Base-by-base conservation (phyloP, 2,113 vertebrate genomes). In the Oreocharis arfaki region DNA sequence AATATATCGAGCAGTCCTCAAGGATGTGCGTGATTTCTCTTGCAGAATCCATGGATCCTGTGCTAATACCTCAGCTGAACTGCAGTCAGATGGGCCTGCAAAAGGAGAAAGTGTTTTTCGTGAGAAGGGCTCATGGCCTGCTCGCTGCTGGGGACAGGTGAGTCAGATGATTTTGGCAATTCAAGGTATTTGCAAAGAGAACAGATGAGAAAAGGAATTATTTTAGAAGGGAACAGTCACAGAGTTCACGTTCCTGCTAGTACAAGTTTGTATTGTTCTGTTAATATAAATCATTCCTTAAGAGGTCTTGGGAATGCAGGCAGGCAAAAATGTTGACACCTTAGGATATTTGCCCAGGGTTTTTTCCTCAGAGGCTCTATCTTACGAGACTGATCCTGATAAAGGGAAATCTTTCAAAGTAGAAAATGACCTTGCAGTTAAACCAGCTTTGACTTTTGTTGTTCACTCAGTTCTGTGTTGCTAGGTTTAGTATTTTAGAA, bases 231-330 rank as follows among this genome's bases (percentile, higher is more conserved):
- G 64, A 95, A 74, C 35, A 37, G 71, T 92, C 83, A 80, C 65
- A 37, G 33, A 81, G 71, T 70, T 95, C 71, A 52, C 11, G 16
- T 55, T 95, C 92, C 55, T 95, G 95, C 89, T 65, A 67, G 46
- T 79, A 84, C 96, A 97, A 90, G 92, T 89, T 95, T 84, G 46
- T 86, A 61, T 86, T 97, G 88, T 96, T 96, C 82, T 88, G 57
- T 47, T 87, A 55, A 53, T 67, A 3, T 18, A 73, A 93, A 46
- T 76, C 1, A 49, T 57, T 80, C 50, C 39, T 80, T 63, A 68
- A 76, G 27, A 73, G 59, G 9, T 35, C 47, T 67, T 67, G 60
- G 56, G 68, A 81, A 74, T 81, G 53, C 49, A 69, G 41, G 76
- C 37, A 61, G 75, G 46, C 16, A 73, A 67, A 86, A 77, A 76